Conservation (phyloP, 2,797 vertebrate genomes). For the Manis crassicaudata region DNA sequence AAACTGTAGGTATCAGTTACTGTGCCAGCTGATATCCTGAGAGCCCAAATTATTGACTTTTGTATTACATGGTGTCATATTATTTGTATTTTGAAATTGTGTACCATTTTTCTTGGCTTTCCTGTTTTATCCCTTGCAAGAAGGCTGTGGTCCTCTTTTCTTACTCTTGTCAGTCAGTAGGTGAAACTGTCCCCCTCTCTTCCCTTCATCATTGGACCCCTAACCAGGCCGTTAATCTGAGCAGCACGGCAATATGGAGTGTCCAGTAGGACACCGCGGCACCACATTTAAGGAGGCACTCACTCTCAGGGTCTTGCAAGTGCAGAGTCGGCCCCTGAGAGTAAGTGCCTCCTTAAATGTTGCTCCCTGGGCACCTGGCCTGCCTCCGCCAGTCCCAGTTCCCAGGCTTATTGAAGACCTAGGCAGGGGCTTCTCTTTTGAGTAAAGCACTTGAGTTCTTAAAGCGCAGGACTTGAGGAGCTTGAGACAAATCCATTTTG, state of each 20-base stretch:
- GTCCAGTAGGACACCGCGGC: rapidly evolving
- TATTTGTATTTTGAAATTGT: neutral
- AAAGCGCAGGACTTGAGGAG: neutral
- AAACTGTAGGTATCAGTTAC: neutral
- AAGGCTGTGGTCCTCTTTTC: neutral
- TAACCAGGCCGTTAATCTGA: neutral
- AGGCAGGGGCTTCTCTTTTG: neutral
- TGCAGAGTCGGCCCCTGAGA: neutral
- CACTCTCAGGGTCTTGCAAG: neutral
- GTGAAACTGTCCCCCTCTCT: neutral
- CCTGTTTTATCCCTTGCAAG: neutral
- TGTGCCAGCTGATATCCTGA: neutral
- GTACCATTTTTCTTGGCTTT: neutral
- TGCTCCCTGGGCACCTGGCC: too few relatives aligned
- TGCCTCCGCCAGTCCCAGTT: neutral
- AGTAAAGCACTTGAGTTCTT: neutral
- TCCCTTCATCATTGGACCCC: neutral
- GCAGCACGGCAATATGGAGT: rapidly evolving
- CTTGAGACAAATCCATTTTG: neutral
- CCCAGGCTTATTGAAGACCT: neutral
- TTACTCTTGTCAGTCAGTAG: neutral
- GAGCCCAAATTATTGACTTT: conserved; percentile 2
- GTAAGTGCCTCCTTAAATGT: neutral
- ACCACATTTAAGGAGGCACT: neutral
- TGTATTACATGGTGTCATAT: neutral